phyloP scores from a whole-genome alignment of 2,888 invertebrate species.

The Athalia cordata region DNA sequence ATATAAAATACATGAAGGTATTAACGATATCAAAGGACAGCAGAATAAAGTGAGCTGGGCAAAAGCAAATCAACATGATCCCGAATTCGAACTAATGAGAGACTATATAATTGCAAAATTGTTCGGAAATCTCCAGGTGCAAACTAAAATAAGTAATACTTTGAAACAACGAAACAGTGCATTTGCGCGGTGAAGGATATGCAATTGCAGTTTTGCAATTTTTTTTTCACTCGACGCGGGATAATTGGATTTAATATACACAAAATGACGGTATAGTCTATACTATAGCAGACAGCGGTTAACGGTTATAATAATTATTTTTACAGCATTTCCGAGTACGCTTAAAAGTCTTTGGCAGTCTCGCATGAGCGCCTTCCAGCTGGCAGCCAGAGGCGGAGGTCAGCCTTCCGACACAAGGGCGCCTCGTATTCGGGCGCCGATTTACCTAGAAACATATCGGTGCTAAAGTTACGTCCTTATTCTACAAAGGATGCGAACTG shows the following conservation, averaged over 20 bases:
- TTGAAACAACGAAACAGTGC: not conserved
- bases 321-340: constrained; percentile 73
- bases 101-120: no score
- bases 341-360: constrained; percentile 57
- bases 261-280: constrained; percentile 15
- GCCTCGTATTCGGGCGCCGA: constrained; percentile 50
- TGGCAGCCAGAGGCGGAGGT: constrained; percentile 63
- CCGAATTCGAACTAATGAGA: no score
- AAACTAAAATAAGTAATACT: no score
- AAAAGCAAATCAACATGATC: no score
- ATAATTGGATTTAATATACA: constrained; percentile 29
- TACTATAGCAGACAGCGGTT: constrained; percentile 52
- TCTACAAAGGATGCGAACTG: constrained; percentile 62
- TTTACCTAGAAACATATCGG: constrained; percentile 43
- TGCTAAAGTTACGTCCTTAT: constrained; percentile 58
- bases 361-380: constrained; percentile 73
- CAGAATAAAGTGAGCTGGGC: not conserved
- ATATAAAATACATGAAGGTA: no score
- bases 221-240: not conserved
- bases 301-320: constrained; percentile 74
- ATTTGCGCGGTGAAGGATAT: no score
- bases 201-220: no score
- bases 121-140: no score
- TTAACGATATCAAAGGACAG: not conserved
- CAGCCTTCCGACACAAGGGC: constrained; percentile 70